Conservation (phyloP, 2,888 invertebrate species). For the Eutolmus rufibarbis region DNA sequence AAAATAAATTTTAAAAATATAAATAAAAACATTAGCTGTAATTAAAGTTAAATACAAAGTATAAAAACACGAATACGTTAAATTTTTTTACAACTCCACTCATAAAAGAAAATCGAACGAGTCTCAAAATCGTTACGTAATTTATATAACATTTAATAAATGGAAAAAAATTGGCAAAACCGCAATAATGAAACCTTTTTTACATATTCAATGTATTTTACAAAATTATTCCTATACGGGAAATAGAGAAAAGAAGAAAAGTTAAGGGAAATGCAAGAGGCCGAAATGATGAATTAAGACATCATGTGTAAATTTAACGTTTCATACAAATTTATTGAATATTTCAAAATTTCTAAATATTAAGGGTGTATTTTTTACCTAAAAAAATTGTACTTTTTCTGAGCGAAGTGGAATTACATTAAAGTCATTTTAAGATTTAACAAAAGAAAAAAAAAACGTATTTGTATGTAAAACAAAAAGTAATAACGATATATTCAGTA, state of each 20-base stretch:
- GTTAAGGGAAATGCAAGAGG: background rate
- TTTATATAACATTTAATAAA: background rate
- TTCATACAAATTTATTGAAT: slow-evolving; percentile 25
- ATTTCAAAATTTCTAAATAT: slow-evolving; percentile 10
- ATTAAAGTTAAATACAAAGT: background rate
- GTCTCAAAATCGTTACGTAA: background rate
- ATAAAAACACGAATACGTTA: slow-evolving; percentile 3
- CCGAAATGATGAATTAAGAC: background rate
- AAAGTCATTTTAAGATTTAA: slow-evolving; percentile 6
- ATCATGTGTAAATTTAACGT: slow-evolving; percentile 4
- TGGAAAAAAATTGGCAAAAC: slow-evolving; percentile 18
- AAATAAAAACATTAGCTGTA: background rate
- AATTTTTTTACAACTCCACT: background rate
- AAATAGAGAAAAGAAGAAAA: background rate
- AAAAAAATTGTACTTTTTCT: slow-evolving; percentile 21
- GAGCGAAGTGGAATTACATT: background rate
- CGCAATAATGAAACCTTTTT: slow-evolving; percentile 16
- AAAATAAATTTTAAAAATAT: background rate
- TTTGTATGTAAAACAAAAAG: background rate
- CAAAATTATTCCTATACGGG: slow-evolving; percentile 19
- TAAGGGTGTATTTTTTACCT: slow-evolving; percentile 36
- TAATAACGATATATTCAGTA: slow-evolving; percentile 12
- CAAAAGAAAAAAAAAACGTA: background rate
- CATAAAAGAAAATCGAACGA: background rate
- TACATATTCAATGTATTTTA: slow-evolving; percentile 35